phyloP scores from a whole-genome alignment of 2,888 invertebrate genomes.

The Lottia gigantea region DNA sequence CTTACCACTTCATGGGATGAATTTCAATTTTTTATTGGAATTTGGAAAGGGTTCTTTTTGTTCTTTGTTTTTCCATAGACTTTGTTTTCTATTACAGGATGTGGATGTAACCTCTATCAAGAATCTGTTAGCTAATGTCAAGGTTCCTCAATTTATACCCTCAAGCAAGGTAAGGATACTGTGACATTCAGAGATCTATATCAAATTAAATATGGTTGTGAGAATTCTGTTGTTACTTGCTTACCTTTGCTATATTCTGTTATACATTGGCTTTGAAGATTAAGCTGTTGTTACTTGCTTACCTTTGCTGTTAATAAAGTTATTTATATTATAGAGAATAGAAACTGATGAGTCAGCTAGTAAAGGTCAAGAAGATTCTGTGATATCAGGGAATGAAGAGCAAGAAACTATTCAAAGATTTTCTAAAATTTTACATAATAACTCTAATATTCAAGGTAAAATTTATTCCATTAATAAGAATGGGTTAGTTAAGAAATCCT shows the following conservation, averaged over 20 bases:
- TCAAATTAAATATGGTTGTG: no score
- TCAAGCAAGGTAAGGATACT: conserved; percentile 49
- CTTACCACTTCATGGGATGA: no score
- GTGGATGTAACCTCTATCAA: conserved; percentile 30
- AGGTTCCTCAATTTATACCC: conserved; percentile 53
- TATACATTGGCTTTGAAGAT: no score
- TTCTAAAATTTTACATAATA: conserved; percentile 16
- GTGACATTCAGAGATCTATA: no score
- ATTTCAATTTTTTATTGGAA: neutral
- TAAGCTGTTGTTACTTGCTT: no score
- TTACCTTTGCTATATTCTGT: no score
- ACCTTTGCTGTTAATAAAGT: no score
- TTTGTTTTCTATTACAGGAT: conserved; percentile 32
- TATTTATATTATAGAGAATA: conserved; percentile 49
- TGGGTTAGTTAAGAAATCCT: no score
- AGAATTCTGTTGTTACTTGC: no score
- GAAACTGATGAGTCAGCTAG: conserved; percentile 59
- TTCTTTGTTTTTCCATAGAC: neutral
- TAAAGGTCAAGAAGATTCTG: conserved; percentile 35
- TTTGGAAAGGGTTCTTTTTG: no score
- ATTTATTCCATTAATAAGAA: no score
- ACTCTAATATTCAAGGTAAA: conserved; percentile 9
- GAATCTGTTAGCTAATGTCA: conserved; percentile 35
- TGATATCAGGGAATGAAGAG: conserved; percentile 47
- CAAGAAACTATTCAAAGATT: conserved; percentile 46